phyloP scores from a whole-genome alignment of 2,113 vertebrate genomes.

The Tursiops truncatus region DNA sequence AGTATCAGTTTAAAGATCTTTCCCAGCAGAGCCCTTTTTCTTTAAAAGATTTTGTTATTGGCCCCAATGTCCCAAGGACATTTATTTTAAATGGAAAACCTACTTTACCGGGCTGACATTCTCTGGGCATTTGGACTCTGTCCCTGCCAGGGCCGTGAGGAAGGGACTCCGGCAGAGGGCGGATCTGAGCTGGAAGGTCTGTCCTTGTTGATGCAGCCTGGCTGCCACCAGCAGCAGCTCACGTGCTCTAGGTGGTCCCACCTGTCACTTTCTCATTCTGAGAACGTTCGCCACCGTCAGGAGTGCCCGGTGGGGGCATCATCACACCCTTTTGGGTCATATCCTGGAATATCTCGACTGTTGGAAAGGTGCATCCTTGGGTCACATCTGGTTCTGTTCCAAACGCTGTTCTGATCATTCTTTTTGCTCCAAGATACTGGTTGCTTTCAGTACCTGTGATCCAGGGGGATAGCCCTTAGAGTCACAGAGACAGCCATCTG shows the following conservation, averaged over 20 bases:
- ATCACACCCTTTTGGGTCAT: accelerated
- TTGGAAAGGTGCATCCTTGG: background rate
- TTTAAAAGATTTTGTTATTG: background rate
- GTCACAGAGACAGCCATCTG: background rate
- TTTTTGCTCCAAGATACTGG: background rate
- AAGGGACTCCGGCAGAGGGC: too few species aligned
- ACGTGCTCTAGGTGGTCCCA: accelerated
- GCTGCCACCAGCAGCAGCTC: accelerated
- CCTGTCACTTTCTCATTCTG: background rate
- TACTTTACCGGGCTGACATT: background rate
- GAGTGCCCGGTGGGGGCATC: accelerated
- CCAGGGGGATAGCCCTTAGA: accelerated
- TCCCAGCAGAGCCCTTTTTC: background rate
- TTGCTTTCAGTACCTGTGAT: background rate
- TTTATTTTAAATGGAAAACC: background rate
- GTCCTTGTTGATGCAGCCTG: background rate
- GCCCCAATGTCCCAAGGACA: background rate
- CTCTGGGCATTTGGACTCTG: background rate
- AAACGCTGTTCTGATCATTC: accelerated
- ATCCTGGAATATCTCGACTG: background rate
- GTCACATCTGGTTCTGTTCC: background rate
- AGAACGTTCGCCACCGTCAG: accelerated
- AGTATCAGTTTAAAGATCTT: background rate
- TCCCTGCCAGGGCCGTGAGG: background rate
- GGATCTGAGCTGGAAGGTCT: background rate